These are phyloP conservation scores for Arctia plantaginis DNA, from an alignment of 2,888 invertebrate species.

Conservation along the genomic window DNA sequence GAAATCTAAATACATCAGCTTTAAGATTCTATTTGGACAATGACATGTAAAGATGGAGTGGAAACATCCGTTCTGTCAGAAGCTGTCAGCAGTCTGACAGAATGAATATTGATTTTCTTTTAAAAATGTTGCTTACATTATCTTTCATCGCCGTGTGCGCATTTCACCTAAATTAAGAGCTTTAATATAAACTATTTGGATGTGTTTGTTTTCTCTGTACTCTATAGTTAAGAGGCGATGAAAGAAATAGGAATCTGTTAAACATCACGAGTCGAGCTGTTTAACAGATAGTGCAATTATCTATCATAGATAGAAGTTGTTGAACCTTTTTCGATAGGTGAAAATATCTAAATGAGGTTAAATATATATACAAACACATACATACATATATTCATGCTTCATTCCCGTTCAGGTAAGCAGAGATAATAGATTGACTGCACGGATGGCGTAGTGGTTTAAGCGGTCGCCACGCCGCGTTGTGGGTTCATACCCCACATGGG, in stretches of 20 bases:
- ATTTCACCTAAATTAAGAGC: constrained; percentile 42
- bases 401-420: too few relatives aligned
- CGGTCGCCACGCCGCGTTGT: too few relatives aligned
- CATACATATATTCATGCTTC: neutral
- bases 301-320: constrained; percentile 22
- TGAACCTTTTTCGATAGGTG: constrained; percentile 14
- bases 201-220: constrained; percentile 18
- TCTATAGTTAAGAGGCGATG: constrained; percentile 19
- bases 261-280: constrained; percentile 15
- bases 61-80: neutral
- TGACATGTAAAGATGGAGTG: neutral
- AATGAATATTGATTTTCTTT: constrained; percentile 29
- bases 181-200: constrained; percentile 34
- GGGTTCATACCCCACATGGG: too few relatives aligned
- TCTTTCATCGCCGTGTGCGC: constrained; percentile 48
- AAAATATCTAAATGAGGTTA: constrained; percentile 17
- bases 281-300: constrained; percentile 4
- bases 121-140: constrained; percentile 29
- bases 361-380: neutral
- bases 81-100: constrained; percentile 1
- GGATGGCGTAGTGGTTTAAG: too few relatives aligned
- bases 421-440: too few relatives aligned
- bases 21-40: neutral
- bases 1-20: neutral
- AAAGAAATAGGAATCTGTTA: constrained; percentile 20